Evolutionary conservation across 2,797 vertebrate genomes (phyloP).

Genomic region (Malurus leucopterus): DNA sequence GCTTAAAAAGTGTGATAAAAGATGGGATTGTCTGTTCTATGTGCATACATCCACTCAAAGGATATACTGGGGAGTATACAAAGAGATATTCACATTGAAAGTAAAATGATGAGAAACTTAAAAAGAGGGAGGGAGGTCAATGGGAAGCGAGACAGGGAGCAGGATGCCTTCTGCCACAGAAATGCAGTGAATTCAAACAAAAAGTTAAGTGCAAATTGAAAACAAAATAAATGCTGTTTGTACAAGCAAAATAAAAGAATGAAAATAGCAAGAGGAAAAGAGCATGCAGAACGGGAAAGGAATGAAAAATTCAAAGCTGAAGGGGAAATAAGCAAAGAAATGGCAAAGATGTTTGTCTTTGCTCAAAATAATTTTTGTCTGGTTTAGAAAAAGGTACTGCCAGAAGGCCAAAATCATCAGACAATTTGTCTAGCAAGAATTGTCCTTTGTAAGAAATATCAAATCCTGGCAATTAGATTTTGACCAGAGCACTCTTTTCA

Average conservation of each 20-base stretch:
- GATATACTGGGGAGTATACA: neutral
- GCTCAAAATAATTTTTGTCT: neutral
- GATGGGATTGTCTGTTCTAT: neutral
- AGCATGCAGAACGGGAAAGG: neutral
- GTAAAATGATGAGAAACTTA: neutral
- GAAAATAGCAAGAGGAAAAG: neutral
- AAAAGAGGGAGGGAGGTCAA: neutral
- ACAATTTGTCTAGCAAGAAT: neutral
- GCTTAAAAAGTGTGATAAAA: neutral
- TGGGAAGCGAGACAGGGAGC: neutral
- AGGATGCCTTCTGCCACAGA: neutral
- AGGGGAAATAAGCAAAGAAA: neutral
- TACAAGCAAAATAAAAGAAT: neutral
- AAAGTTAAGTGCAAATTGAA: neutral
- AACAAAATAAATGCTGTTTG: neutral
- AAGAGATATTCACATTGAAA: neutral
- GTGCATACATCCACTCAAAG: neutral
- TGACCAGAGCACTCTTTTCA: neutral
- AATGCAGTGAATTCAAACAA: neutral
- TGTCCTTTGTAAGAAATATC: neutral
- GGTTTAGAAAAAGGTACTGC: neutral
- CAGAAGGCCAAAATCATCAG: neutral
- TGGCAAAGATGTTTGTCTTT: neutral
- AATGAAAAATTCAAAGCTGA: neutral
- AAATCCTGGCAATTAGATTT: neutral